Base-by-base conservation (phyloP, 2,113 vertebrate species). In the Rousettus leschenaultii region DNA sequence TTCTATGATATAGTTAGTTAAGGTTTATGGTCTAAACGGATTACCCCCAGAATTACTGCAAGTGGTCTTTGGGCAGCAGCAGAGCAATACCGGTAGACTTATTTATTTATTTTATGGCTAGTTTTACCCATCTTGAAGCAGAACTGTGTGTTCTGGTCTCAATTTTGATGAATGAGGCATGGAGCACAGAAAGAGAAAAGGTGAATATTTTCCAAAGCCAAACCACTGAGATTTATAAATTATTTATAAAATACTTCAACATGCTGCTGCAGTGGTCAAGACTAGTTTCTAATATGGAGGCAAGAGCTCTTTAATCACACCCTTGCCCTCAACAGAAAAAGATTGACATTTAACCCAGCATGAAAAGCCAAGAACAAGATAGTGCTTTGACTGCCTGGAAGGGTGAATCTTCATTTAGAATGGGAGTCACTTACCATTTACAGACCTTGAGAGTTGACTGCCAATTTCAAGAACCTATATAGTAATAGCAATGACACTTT, bases 81-180 rank as follows among this genome's bases (percentile, higher is more conserved):
- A 86, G 89, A 87, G 65, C 43, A 28, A 71, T 77, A 16, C n/a
- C 45, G 86, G 61, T 24, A 4, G 30, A 2, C 19, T 80, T 73
- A 26, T n/a, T 94, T 75, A 15, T 89, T 21, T 75, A 75, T 77
- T 71, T 79, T 78, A 70, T 13, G 45, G 57, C 35, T 28, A 55
- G 57, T 18, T 91, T 80, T 80, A 45, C 38, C 33, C 65, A 13
- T 93, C 83, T 78, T 45, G 92, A 95, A 86, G 68, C 63, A 90
- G 83, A 74, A 61, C 30, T 48, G 35, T 35, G 11, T 33, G 57
- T 1, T 33, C 86, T 53, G 12, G 33, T 53, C 61, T 98, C 48
- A 22, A 22, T 65, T 96, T 96, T 75, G n/a, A 97, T 97, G 86
- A 97, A 97, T 91, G 96, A 94, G 65, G 66, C 96, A 83, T 77